Percentiles rank a stretch among this genome's conserved stretches.
Evolutionary conservation across 2,888 invertebrate species (phyloP).

Genomic region (Tinea pellionella): DNA sequence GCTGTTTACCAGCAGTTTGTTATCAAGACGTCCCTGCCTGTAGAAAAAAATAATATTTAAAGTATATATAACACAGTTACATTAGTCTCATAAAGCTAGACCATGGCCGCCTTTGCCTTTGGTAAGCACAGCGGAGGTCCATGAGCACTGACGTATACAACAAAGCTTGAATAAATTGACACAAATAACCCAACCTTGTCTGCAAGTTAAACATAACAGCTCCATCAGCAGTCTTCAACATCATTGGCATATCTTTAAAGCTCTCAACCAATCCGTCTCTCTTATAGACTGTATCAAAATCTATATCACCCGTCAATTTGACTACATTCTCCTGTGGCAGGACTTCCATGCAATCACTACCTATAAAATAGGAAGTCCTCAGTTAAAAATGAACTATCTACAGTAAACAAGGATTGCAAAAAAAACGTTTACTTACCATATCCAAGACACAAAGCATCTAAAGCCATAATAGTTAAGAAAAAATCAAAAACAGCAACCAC

Average conservation of each 20-base stretch:
- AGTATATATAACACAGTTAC: no score
- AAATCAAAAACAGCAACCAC: slow-evolving; percentile 80
- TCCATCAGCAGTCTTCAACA: slow-evolving; percentile 48
- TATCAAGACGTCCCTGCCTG: slow-evolving; percentile 47
- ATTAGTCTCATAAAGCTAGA: no score
- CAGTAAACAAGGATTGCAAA: background rate
- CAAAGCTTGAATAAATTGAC: no score
- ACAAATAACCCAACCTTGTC: slow-evolving; percentile 33
- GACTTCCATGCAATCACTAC: slow-evolving; percentile 88
- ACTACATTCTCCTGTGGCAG: slow-evolving; percentile 76
- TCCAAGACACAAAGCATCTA: slow-evolving; percentile 83
- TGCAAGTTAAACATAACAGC: slow-evolving; percentile 48
- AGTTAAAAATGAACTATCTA: background rate
- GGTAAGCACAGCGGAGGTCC: no score
- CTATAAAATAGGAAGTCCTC: no score
- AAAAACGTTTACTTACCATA: slow-evolving; percentile 45
- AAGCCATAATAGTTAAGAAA: slow-evolving; percentile 81
- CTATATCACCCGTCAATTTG: slow-evolving; percentile 82
- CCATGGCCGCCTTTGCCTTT: no score
- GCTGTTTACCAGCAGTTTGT: slow-evolving; percentile 64
- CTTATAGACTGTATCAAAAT: slow-evolving; percentile 82
- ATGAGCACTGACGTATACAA: no score
- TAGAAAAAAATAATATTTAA: no score
- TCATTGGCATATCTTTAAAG: slow-evolving; percentile 47
- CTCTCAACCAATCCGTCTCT: slow-evolving; percentile 73